These are phyloP conservation scores for Blastomussa wellsi DNA, from an alignment of 92 coral and sea anemone species.

Conservation along the genomic window DNA sequence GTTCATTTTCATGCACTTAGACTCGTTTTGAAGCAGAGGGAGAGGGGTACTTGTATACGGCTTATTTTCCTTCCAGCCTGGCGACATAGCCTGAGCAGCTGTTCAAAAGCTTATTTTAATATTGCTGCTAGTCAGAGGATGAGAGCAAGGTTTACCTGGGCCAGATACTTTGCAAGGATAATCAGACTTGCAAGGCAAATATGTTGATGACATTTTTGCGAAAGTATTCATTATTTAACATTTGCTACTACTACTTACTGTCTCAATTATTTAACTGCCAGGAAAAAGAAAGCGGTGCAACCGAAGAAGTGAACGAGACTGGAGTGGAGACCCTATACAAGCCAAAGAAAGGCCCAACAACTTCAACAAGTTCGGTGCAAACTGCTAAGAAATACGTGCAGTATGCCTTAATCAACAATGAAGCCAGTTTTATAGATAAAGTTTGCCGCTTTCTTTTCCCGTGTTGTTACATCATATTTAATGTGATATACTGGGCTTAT, in stretches of 20 bases:
- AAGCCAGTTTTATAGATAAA: constrained; percentile 60
- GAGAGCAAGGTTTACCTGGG: too few species aligned
- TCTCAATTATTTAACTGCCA: neutral
- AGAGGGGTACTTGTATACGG: too few species aligned
- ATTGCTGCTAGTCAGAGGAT: too few species aligned
- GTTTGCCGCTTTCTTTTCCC: constrained; percentile 62
- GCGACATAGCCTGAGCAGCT: too few species aligned
- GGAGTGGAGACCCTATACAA: neutral
- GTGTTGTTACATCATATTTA: constrained; percentile 49
- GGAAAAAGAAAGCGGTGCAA: neutral
- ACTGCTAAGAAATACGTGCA: constrained; percentile 41
- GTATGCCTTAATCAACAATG: constrained; percentile 46
- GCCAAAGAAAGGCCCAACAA: neutral
- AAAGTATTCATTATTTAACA: neutral
- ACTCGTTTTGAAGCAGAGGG: too few species aligned
- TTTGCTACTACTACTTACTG: neutral
- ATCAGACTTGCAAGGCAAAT: too few species aligned
- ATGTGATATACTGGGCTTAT: constrained; percentile 56
- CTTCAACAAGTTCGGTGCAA: neutral
- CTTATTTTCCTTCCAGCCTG: too few species aligned
- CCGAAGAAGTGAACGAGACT: constrained; percentile 17
- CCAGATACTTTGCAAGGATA: neutral
- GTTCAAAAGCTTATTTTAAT: too few species aligned
- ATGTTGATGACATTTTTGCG: neutral
- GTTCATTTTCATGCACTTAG: too few species aligned